Evolutionary conservation across 2,797 vertebrate genomes (phyloP), one percentile per base, ranked within the genome.

Genomic region (Sphaeramia orbicularis): DNA sequence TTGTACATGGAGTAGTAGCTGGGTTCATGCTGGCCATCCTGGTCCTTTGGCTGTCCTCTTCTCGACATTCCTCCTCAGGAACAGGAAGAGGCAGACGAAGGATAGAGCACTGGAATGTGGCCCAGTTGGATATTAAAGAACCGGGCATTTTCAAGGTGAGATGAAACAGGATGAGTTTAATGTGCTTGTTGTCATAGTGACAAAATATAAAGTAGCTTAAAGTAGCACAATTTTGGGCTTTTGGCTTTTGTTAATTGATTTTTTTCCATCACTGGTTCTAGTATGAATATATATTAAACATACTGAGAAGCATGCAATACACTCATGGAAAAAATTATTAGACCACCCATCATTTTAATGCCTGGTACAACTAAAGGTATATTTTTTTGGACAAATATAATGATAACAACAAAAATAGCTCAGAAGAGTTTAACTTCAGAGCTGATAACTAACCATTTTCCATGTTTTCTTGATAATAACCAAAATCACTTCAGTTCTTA

Each of bases 71-170:
- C 32, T 90, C 91, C 3, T 91, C 89, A 71, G 71, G 68, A 50
- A 90, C 60, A 36, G 88, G 88, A 36, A 88, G 60, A 32, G 71
- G 71, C 69, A 91, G 63, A 79, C 76, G 71, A 62, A 83, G 84
- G 78, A 91, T 78, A 40, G 85, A 90, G 15, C 91, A 24, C 19
- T 92, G 95, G 94, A 94, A 92, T 62, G 73, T 91, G 21, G 80
- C 92, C 59, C 92, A 95, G 69, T 79, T 99, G 61, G 95, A 97
- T 82, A 96, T 99, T 85, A 95, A 95, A 80, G 97, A 99, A 84
- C 97, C 98, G 7, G 95, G 95, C 76, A 96, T 97, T 75, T 91
- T 96, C 65, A 99, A 98, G 97, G 98, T 98, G 84, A 93, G 94
- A 71, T 4, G n/a, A 27, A 63, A 18, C 0, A 6, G 14, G 6